These are phyloP conservation scores for Hycleus phaleratus DNA, from an alignment of 1,140 invertebrate genomes.

Conservation along the genomic window DNA sequence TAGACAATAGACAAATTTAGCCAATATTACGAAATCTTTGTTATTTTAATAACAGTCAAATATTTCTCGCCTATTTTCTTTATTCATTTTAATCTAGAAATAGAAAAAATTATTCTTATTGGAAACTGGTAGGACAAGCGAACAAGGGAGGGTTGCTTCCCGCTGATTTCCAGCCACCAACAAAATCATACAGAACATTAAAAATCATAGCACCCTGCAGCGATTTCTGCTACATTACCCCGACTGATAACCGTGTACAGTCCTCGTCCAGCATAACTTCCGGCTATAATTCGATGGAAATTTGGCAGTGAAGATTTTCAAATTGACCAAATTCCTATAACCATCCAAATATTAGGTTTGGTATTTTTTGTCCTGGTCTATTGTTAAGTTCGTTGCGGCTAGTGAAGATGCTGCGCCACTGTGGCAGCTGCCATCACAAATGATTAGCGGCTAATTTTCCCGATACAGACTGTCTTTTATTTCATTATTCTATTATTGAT, in stretches of 20 bases:
- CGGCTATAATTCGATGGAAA: neutral
- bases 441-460: constrained; percentile 32
- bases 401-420: too few relatives aligned
- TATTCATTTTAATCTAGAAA: too few relatives aligned
- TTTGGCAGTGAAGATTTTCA: neutral
- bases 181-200: constrained; percentile 13
- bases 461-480: constrained; percentile 32
- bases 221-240: constrained; percentile 16
- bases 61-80: too few relatives aligned
- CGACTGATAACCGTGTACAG: constrained; percentile 4
- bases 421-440: constrained; percentile 8
- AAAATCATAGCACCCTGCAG: constrained; percentile 15
- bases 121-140: too few relatives aligned
- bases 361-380: too few relatives aligned
- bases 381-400: too few relatives aligned
- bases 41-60: neutral
- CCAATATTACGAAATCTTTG: constrained; percentile 6
- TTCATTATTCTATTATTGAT: constrained; percentile 38
- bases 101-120: too few relatives aligned
- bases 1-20: constrained; percentile 11
- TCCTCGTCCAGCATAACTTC: neutral
- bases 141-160: too few relatives aligned
- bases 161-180: constrained; percentile 1
- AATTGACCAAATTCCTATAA: neutral
- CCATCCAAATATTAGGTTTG: too few relatives aligned